Percentiles rank a stretch among this genome's conserved stretches.
Conservation (phyloP, 2,888 invertebrate species). For the Drosophila prostipennis region DNA sequence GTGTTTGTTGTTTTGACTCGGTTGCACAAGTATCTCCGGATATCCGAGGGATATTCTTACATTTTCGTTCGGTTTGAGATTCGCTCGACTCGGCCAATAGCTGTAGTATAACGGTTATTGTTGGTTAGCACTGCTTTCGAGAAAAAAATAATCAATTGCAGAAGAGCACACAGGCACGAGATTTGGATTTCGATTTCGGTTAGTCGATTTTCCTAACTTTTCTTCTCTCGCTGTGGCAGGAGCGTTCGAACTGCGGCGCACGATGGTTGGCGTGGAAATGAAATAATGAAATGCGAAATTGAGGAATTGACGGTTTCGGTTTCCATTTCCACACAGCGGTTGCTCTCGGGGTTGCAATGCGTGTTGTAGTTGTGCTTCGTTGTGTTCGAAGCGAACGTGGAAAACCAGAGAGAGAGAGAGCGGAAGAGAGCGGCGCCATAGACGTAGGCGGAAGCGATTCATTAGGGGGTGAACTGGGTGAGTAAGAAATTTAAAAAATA, state of each 20-base stretch:
- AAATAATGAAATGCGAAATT: constrained; percentile 22
- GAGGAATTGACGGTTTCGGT: constrained; percentile 16
- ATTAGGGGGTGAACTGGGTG: background rate
- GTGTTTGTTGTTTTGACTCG: background rate
- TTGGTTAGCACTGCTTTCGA: constrained; percentile 48
- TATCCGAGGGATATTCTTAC: constrained; percentile 40
- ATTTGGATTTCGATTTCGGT: constrained; percentile 3
- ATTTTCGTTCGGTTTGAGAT: constrained; percentile 27
- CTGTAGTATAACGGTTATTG: constrained; percentile 41
- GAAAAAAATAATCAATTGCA: constrained; percentile 71
- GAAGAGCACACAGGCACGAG: constrained; percentile 66
- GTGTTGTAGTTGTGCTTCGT: background rate
- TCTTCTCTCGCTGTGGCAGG: constrained; percentile 5
- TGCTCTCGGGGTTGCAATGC: constrained; percentile 5
- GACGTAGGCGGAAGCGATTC: background rate
- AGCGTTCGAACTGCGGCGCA: constrained; percentile 58
- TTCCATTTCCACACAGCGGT: constrained; percentile 1
- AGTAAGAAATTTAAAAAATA: too few species aligned
- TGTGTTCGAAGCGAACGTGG: constrained; percentile 1
- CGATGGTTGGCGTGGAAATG: constrained; percentile 70
- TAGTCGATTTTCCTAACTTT: background rate
- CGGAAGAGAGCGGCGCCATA: constrained; percentile 4
- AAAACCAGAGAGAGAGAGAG: background rate
- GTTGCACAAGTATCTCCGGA: constrained; percentile 34
- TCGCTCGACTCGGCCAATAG: constrained; percentile 13